Evolutionary conservation across 1,140 invertebrate species (phyloP).

Genomic region (Bombus haemorrhoidalis): DNA sequence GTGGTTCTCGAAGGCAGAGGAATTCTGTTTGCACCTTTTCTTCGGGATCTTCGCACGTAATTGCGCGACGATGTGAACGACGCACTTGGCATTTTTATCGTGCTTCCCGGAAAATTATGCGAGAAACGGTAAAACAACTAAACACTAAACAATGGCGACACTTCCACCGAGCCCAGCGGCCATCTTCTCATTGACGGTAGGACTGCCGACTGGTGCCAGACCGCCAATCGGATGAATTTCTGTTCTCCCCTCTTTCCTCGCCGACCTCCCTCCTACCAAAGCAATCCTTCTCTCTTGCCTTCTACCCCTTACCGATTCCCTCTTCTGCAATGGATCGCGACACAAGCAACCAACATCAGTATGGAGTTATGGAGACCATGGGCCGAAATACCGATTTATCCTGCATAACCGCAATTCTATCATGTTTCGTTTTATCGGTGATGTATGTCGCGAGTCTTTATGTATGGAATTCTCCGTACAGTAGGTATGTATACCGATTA

Average conservation of each 20-base stretch:
- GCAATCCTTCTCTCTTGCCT: conserved; percentile 41
- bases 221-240: conserved; percentile 72
- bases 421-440: conserved; percentile 88
- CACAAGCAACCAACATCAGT: conserved; percentile 72
- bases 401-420: conserved; percentile 80
- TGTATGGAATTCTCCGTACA: conserved; percentile 89
- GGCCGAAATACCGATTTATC: conserved; percentile 69
- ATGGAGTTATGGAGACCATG: conserved; percentile 78
- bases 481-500: conserved; percentile 84
- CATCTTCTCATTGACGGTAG: conserved; percentile 79
- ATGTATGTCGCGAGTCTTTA: conserved; percentile 92
- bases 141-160: conserved; percentile 82
- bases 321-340: conserved; percentile 66
- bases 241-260: conserved; percentile 46
- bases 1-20: conserved; percentile 90
- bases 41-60: conserved; percentile 91
- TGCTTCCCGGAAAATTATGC: conserved; percentile 53
- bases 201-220: conserved; percentile 69
- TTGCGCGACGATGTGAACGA: conserved; percentile 93
- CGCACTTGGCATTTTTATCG: conserved; percentile 93
- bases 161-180: conserved; percentile 79
- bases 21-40: conserved; percentile 93
- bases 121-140: conserved; percentile 66
- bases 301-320: conserved; percentile 60
- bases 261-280: conserved; percentile 20